A percentile compares a stretch with the other conserved stretches of the same genome.
These are phyloP conservation scores for Plotosus lineatus DNA, from an alignment of 2,113 vertebrate species.

Conservation along the genomic window DNA sequence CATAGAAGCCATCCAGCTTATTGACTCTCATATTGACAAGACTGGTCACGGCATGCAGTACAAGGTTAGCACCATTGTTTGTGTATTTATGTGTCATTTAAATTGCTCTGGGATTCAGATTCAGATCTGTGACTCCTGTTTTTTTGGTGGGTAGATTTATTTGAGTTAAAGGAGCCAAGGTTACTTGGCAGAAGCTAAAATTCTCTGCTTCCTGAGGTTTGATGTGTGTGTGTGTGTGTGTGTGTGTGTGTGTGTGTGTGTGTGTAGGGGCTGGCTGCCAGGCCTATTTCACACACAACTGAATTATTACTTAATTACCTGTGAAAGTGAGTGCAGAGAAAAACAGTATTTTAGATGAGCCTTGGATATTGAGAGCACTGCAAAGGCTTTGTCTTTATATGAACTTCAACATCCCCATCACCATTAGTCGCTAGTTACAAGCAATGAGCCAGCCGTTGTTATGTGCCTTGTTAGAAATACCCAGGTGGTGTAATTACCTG, in stretches of 20 bases:
- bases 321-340: slow-evolving; percentile 60
- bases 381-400: slow-evolving; percentile 65
- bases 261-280: slow-evolving; percentile 52
- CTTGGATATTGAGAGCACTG: slow-evolving; percentile 61
- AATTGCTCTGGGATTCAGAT: not conserved
- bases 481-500: slow-evolving; percentile 73
- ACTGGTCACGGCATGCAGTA: not conserved
- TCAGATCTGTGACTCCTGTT: not conserved
- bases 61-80: not conserved
- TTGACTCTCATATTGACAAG: not conserved
- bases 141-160: slow-evolving; percentile 5
- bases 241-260: slow-evolving; percentile 10
- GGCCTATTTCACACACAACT: slow-evolving; percentile 67
- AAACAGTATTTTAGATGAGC: slow-evolving; percentile 65
- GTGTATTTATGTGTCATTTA: not conserved
- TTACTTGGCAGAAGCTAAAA: slow-evolving; percentile 18
- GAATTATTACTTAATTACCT: slow-evolving; percentile 65
- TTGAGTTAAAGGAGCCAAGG: slow-evolving; percentile 7
- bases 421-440: slow-evolving; percentile 65
- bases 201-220: slow-evolving; percentile 21
- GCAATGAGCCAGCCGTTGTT: slow-evolving; percentile 70
- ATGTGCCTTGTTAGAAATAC: slow-evolving; percentile 71
- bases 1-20: not conserved
- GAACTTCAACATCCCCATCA: slow-evolving; percentile 65
- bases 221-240: slow-evolving; percentile 23